phyloP scores from a whole-genome alignment of 2,797 vertebrate genomes.

The Brachymystax lenok region DNA sequence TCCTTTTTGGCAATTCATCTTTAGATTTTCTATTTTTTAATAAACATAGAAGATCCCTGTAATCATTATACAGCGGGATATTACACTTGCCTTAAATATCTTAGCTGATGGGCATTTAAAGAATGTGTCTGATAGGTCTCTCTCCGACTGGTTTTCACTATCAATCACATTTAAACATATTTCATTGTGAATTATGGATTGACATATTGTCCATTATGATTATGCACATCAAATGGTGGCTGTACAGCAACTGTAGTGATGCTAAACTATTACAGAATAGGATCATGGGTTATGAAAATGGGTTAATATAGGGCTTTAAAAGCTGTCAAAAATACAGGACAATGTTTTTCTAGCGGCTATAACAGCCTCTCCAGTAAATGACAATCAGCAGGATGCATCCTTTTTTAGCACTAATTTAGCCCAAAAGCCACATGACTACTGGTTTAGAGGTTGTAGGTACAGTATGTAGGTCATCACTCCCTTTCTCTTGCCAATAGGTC shows the following conservation, averaged over 20 bases:
- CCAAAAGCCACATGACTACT: not conserved
- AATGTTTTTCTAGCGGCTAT: not conserved
- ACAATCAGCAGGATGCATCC: not conserved
- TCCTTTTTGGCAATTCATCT: slow-evolving; percentile 50
- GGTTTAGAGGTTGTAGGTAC: not conserved
- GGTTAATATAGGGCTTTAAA: not conserved
- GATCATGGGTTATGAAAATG: not conserved
- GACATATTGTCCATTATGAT: not conserved
- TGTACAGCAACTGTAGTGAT: not conserved
- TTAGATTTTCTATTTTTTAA: slow-evolving; percentile 2
- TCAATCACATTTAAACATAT: not conserved
- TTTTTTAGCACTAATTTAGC: not conserved
- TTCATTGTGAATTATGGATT: not conserved
- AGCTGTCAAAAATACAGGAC: not conserved
- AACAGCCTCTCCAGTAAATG: not conserved
- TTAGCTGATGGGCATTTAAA: not conserved
- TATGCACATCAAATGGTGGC: not conserved
- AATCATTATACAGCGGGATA: not conserved
- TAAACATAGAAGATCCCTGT: slow-evolving; percentile 8
- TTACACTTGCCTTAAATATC: not conserved
- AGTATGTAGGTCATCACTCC: slow-evolving; percentile 5
- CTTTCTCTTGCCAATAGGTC: not conserved
- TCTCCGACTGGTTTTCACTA: not conserved
- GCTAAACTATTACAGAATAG: not conserved
- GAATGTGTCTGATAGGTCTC: not conserved